These are phyloP conservation scores for Rhinichthys osculus DNA, from an alignment of 2,797 vertebrate genomes.

Conservation along the genomic window DNA sequence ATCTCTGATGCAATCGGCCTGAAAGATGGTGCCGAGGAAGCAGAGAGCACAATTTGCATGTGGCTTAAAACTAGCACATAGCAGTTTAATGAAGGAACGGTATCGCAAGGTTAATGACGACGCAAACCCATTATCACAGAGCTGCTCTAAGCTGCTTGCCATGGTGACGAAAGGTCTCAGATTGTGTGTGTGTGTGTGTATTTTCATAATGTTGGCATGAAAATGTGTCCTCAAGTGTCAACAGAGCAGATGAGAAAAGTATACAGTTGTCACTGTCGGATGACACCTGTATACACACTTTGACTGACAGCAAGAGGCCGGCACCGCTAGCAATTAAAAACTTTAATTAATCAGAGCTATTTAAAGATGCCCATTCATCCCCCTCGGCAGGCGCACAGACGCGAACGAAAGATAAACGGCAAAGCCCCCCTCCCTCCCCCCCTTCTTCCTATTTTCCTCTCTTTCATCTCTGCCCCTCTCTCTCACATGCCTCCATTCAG, in stretches of 20 bases:
- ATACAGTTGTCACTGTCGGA: constrained; percentile 56
- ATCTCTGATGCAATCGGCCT: constrained; percentile 74
- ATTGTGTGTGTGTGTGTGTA: constrained; percentile 7
- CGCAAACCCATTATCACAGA: constrained; percentile 34
- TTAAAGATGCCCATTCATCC: constrained; percentile 76
- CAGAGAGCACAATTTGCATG: constrained; percentile 30
- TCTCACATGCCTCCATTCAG: constrained; percentile 16
- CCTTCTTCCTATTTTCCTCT: constrained; percentile 40
- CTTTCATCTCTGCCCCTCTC: constrained; percentile 56
- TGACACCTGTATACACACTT: constrained; percentile 43
- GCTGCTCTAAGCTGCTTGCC: constrained; percentile 43
- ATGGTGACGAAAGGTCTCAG: constrained; percentile 38
- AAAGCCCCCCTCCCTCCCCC: constrained; percentile 66
- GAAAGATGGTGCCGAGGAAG: constrained; percentile 49
- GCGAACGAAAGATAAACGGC: constrained; percentile 64
- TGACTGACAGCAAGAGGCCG: constrained; percentile 61
- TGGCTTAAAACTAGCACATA: constrained; percentile 19
- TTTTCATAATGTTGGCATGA: constrained; percentile 45
- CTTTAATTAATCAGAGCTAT: constrained; percentile 81
- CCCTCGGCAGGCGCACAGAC: constrained; percentile 64
- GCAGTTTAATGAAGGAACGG: constrained; percentile 43
- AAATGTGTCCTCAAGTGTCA: constrained; percentile 52
- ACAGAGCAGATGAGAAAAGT: constrained; percentile 69
- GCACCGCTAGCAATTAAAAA: constrained; percentile 74
- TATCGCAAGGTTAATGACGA: constrained; percentile 24